Evolutionary conservation across 1,140 invertebrate species (phyloP), one percentile per base, ranked within the genome.

Genomic region (Homarus americanus): DNA sequence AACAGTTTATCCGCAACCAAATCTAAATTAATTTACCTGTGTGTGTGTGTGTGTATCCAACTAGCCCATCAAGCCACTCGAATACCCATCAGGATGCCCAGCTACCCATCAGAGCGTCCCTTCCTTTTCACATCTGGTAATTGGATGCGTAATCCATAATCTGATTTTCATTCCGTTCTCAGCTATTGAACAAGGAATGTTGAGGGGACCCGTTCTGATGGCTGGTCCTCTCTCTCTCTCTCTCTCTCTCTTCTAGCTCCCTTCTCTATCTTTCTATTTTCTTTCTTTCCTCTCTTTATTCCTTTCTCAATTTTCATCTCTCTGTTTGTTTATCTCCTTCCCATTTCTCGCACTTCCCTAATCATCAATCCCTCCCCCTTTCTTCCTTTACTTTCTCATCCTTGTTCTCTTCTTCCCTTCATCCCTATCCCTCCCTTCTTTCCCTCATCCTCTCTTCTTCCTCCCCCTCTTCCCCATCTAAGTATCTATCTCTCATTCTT

Each of bases 121-220:
- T 34, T 86, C 41, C 73, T 38, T 78, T 86, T 78, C 73, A 76
- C 44, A 24, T 34, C 84, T 78, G 12, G 63, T 85, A 85, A 86
- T 58, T 86, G 84, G 73, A 34, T 34, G 40, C 73, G 84, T 76
- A 86, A 86, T 85, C 83, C 49, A 53, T 86, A 86, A 86, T 86
- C 84, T 86, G 41, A 86, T 86, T 86, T 76, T 86, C 58, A 75
- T 85, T 85, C 80, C 80, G 40, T 28, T 84, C 66, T 66, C 66
- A 72, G 20, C 82, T 84, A 84, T 83, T 84, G 82, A 84, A 20
- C 66, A 38, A 38, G 66, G 82, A 69, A 84, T 84, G 66, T 34
- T 41, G 66, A 53, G 66, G n/a, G 38, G 53, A 58, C 80, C n/a
- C 44, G 28, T 78, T 73, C 73, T 87, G 20, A 34, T 38, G 36